Evolutionary conservation across 2,888 invertebrate genomes (phyloP).

Genomic region (Drosophila mercatorum): DNA sequence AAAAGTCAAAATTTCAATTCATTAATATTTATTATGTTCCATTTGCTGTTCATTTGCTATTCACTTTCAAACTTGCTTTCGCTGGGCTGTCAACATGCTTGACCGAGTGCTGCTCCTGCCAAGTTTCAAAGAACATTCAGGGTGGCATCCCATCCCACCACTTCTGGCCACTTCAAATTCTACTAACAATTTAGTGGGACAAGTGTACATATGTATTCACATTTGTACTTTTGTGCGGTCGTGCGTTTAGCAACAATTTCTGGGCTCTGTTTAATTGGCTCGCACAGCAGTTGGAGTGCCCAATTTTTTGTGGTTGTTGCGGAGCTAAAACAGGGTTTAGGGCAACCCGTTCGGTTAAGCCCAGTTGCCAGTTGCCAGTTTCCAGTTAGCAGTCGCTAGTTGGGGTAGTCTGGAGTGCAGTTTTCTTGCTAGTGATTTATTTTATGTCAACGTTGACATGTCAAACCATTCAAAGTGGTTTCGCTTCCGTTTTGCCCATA

Average conservation of each 20-base stretch:
- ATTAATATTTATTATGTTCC: slow-evolving; percentile 12
- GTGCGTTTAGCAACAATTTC: slow-evolving; percentile 61
- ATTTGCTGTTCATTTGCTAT: slow-evolving; percentile 12
- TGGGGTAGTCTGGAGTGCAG: slow-evolving; percentile 63
- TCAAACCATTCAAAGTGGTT: slow-evolving; percentile 81
- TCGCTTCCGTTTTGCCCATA: slow-evolving; percentile 69
- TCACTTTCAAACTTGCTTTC: slow-evolving; percentile 24
- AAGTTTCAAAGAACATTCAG: slow-evolving; percentile 17
- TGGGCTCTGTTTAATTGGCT: slow-evolving; percentile 69
- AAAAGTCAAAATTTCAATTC: neutral
- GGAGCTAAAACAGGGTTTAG: neutral
- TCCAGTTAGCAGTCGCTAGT: slow-evolving; percentile 54
- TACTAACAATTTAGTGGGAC: slow-evolving; percentile 24
- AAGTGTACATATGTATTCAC: slow-evolving; percentile 34
- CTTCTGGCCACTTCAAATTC: neutral
- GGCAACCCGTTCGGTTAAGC: slow-evolving; percentile 42
- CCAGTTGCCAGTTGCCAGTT: slow-evolving; percentile 48
- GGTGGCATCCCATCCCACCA: neutral
- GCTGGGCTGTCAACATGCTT: slow-evolving; percentile 47
- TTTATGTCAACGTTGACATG: slow-evolving; percentile 81
- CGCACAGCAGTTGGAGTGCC: slow-evolving; percentile 60
- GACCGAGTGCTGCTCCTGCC: slow-evolving; percentile 22
- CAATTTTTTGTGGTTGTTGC: slow-evolving; percentile 40
- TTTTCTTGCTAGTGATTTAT: slow-evolving; percentile 75
- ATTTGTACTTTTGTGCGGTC: slow-evolving; percentile 50